Conservation (phyloP, 2,113 vertebrate genomes). For the Danio rerio region GRCz12tu NC_133177.1:41089001-41089500, state of each 20-base stretch:
- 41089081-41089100: constrained; percentile 72
- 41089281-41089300: not conserved
- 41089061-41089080: constrained; percentile 76
- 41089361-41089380: too few species aligned
- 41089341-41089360: too few species aligned
- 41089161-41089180: constrained; percentile 44
- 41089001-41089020: constrained; percentile 74
- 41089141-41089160: constrained; percentile 68
- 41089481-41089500: not conserved
- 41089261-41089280: not conserved
- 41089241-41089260: not conserved
- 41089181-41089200: not conserved
- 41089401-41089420: not conserved
- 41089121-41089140: constrained; percentile 73
- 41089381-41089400: not conserved
- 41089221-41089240: constrained; percentile 58
- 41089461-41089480: constrained; percentile 1
- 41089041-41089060: constrained; percentile 74
- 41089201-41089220: not conserved
- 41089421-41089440: not conserved
- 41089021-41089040: constrained; percentile 70
- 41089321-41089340: too few species aligned
- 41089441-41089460: too few species aligned
- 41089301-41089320: not conserved
- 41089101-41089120: constrained; percentile 68